phyloP scores from a whole-genome alignment of 2,113 vertebrate species.

The Phrynosoma platyrhinos region DNA sequence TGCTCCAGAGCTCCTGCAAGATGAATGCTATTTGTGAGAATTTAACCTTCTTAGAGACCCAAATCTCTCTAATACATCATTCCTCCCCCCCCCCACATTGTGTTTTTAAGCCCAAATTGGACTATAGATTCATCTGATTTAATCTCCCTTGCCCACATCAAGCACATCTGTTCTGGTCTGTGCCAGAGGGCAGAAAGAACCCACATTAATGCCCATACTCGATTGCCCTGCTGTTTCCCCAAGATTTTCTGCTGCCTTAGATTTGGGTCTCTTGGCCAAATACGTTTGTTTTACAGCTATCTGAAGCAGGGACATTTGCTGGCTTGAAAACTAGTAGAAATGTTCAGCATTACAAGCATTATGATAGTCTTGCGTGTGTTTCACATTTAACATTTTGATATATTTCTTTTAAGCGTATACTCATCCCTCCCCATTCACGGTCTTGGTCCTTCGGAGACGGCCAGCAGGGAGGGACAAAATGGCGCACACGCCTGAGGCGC shows the following conservation, averaged over 20 bases:
- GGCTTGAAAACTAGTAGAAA: not conserved
- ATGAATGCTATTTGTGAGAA: not conserved
- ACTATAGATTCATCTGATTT: slow-evolving; percentile 3
- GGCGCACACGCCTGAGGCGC: too few relatives aligned
- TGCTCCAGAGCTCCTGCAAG: not conserved
- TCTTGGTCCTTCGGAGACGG: too few relatives aligned
- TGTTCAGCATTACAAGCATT: not conserved
- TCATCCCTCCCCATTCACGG: too few relatives aligned
- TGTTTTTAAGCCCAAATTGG: slow-evolving; percentile 10
- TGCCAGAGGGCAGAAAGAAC: slow-evolving; percentile 64
- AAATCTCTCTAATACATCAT: rapidly evolving
- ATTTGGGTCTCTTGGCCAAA: not conserved
- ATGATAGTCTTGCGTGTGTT: not conserved
- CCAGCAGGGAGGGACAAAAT: too few relatives aligned
- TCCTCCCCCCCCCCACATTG: not conserved
- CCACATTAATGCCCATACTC: not conserved
- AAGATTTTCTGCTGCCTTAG: not conserved
- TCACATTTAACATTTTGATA: not conserved
- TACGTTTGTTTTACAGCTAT: not conserved
- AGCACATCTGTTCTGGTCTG: slow-evolving; percentile 25
- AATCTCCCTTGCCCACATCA: slow-evolving; percentile 6
- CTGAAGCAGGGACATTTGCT: not conserved
- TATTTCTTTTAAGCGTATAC: not conserved
- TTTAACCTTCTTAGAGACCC: not conserved
- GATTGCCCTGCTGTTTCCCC: slow-evolving; percentile 5